Percentiles rank a stretch among this genome's conserved stretches.
phyloP scores from a whole-genome alignment of 2,797 vertebrate genomes.

The Gastrophryne carolinensis region DNA sequence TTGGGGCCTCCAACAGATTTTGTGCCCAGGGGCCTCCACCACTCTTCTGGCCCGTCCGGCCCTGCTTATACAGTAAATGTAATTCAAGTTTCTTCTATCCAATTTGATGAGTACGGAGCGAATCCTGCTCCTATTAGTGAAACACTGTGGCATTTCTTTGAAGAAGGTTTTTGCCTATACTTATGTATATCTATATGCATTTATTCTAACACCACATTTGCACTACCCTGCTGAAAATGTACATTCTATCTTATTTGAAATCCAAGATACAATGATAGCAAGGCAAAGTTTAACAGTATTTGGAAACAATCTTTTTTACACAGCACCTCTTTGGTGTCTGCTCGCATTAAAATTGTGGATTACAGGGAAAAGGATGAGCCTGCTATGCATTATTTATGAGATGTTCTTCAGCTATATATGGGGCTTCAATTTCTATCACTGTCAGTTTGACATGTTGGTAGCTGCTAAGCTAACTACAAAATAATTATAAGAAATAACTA shows the following conservation, averaged over 20 bases:
- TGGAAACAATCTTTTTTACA: conserved; percentile 16
- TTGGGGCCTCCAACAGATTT: too few relatives aligned
- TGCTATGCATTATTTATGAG: conserved; percentile 50
- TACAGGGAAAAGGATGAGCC: conserved; percentile 30
- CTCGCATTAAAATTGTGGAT: conserved; percentile 44
- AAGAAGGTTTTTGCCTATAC: too few relatives aligned
- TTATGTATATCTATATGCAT: neutral
- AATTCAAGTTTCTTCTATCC: too few relatives aligned
- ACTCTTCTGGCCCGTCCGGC: too few relatives aligned
- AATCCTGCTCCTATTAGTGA: too few relatives aligned
- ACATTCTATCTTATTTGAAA: neutral
- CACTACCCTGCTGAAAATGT: neutral
- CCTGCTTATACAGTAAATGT: too few relatives aligned
- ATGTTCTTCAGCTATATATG: conserved; percentile 36
- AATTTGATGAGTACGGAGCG: too few relatives aligned
- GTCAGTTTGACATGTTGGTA: conserved; percentile 31
- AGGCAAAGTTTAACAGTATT: conserved; percentile 10
- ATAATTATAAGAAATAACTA: conserved; percentile 44
- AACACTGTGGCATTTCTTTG: too few relatives aligned
- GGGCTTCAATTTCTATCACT: conserved; percentile 45
- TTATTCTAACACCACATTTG: neutral
- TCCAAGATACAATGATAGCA: neutral
- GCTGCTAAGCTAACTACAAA: conserved; percentile 30
- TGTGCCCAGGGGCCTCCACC: too few relatives aligned
- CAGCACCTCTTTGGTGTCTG: conserved; percentile 14